phyloP scores from a whole-genome alignment of 2,888 invertebrate genomes.

The Hydriomena furcata region DNA sequence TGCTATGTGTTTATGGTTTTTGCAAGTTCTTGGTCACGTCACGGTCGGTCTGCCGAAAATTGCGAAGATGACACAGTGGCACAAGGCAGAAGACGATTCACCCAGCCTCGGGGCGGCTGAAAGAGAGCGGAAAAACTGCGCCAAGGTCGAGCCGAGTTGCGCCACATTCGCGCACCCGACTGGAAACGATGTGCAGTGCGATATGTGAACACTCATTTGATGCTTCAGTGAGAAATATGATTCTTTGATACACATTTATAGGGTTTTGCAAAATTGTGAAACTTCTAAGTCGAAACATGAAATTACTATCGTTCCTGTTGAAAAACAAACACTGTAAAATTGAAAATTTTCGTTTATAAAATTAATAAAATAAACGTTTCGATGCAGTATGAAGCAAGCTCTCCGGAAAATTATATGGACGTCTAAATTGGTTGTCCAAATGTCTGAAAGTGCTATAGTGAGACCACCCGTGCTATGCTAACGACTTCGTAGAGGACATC shows the following conservation, averaged over 20 bases:
- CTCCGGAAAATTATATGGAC: conserved; percentile 42
- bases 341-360: conserved; percentile 11
- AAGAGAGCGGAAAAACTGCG: conserved; percentile 82
- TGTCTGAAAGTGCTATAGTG: conserved; percentile 40
- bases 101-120: conserved; percentile 68
- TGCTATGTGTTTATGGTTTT: conserved; percentile 25
- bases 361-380: conserved; percentile 6
- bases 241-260: conserved; percentile 26
- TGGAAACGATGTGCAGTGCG: conserved; percentile 60
- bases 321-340: conserved; percentile 6
- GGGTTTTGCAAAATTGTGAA: conserved; percentile 22
- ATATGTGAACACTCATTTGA: conserved; percentile 44
- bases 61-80: conserved; percentile 44
- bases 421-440: conserved; percentile 55
- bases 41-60: conserved; percentile 26
- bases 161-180: conserved; percentile 65
- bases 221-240: conserved; percentile 37
- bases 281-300: too few species aligned
- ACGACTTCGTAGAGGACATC: conserved; percentile 63
- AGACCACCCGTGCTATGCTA: conserved; percentile 75
- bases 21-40: conserved; percentile 30
- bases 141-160: conserved; percentile 75
- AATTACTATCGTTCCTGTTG: too few species aligned
- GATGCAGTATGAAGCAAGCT: background rate
- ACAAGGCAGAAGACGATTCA: conserved; percentile 50